Evolutionary conservation across 2,113 vertebrate species (phyloP).

Genomic region (Apteryx owenii): DNA sequence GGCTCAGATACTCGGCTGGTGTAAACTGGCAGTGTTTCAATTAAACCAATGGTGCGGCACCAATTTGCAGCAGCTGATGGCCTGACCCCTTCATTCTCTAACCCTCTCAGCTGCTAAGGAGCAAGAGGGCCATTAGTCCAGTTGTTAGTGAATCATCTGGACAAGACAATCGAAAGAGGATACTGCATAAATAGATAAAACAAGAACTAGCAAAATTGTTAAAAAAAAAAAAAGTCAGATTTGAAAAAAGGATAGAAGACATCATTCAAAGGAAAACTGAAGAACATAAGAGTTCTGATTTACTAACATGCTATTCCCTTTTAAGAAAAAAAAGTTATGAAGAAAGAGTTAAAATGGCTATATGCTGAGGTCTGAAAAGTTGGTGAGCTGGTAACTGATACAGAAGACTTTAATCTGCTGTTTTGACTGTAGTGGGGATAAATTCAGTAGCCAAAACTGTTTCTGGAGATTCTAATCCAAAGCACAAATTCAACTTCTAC

Average conservation of each 20-base stretch:
- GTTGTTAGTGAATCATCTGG: conserved; percentile 74
- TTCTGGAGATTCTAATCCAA: background rate
- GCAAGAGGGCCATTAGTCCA: conserved; percentile 71
- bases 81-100: conserved; percentile 41
- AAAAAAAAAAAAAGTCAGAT: background rate
- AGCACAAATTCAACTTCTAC: fast-evolving
- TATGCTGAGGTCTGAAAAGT: background rate
- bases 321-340: background rate
- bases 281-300: background rate
- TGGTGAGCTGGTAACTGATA: background rate
- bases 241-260: background rate
- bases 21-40: conserved; percentile 43
- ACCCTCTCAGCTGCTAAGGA: conserved; percentile 60
- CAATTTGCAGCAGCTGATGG: conserved; percentile 57
- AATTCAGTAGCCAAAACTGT: background rate
- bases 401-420: background rate
- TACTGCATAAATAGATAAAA: conserved; percentile 27
- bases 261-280: background rate
- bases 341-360: background rate
- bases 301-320: background rate
- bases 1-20: background rate
- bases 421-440: background rate
- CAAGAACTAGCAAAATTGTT: conserved; percentile 14
- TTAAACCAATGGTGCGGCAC: conserved; percentile 41
- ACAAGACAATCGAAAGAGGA: conserved; percentile 60